These are phyloP conservation scores for Gnathonemus echidnorhynchus DNA, from an alignment of 2,113 vertebrate genomes.

Conservation along the genomic window DNA sequence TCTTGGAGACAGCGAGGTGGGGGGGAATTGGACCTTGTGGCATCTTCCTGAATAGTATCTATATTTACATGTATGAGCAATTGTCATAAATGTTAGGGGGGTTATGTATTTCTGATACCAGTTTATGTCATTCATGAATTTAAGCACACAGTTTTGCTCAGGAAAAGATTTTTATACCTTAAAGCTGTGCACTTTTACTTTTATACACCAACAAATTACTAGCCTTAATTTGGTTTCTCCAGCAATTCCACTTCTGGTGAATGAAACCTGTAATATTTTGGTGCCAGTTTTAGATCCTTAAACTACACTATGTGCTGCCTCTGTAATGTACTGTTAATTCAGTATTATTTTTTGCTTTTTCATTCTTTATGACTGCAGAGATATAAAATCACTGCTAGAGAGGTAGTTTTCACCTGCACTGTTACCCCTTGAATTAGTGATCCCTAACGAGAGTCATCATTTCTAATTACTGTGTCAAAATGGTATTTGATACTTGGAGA, in stretches of 20 bases:
- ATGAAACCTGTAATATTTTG: not conserved
- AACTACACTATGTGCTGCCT: too few relatives aligned
- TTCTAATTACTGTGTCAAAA: conserved; percentile 24
- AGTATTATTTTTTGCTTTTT: not conserved
- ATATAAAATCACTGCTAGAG: not conserved
- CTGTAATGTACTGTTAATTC: not conserved
- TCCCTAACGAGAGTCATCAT: conserved; percentile 26
- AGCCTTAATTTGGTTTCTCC: too few relatives aligned
- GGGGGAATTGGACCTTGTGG: conserved; percentile 13
- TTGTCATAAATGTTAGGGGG: not conserved
- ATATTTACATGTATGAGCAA: not conserved
- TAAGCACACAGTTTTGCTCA: not conserved
- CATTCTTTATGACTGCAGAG: not conserved
- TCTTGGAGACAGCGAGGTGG: conserved; percentile 20
- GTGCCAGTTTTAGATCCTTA: not conserved
- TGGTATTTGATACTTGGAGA: not conserved
- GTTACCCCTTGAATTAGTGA: conserved; percentile 16
- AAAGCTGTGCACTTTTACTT: not conserved
- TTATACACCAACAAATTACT: not conserved
- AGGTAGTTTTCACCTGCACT: conserved; percentile 25
- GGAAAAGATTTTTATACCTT: not conserved
- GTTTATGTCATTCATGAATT: not conserved
- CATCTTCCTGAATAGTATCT: not conserved
- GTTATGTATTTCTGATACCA: not conserved
- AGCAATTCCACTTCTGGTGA: not conserved